phyloP scores from a whole-genome alignment of 2,888 invertebrate genomes.

The Sturmia bella region DNA sequence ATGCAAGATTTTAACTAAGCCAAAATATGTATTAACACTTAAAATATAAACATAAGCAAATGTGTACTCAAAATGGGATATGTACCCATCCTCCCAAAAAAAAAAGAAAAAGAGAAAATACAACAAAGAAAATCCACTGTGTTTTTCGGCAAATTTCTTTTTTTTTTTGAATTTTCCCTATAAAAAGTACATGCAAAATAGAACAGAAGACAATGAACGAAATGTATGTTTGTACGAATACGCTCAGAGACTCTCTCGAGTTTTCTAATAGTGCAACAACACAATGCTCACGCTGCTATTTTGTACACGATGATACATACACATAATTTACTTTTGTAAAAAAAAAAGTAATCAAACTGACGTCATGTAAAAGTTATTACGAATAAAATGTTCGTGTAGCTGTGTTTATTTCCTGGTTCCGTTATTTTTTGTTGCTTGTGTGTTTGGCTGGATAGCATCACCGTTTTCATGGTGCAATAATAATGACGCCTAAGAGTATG shows the following conservation, averaged over 20 bases:
- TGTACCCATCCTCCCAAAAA: conserved; percentile 3
- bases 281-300: conserved; percentile 34
- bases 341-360: conserved; percentile 25
- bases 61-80: background rate
- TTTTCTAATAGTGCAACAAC: background rate
- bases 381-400: background rate
- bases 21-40: conserved; percentile 7
- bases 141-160: conserved; percentile 36
- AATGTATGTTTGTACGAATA: background rate
- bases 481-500: conserved; percentile 38
- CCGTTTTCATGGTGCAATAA: background rate
- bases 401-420: conserved; percentile 36
- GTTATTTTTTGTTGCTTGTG: conserved; percentile 1
- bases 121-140: conserved; percentile 43
- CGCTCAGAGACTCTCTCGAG: conserved; percentile 26
- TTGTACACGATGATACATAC: no score
- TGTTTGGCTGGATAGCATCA: conserved; percentile 28
- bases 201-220: conserved; percentile 14
- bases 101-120: background rate
- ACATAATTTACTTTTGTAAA: background rate
- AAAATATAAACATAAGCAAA: conserved; percentile 20
- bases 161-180: conserved; percentile 21
- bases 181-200: conserved; percentile 1
- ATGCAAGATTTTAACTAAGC: conserved; percentile 51
- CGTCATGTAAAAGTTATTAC: conserved; percentile 29